Evolutionary conservation across 2,797 vertebrate species (phyloP), one percentile per base, ranked within the genome.

Genomic region (Spheniscus humboldti): DNA sequence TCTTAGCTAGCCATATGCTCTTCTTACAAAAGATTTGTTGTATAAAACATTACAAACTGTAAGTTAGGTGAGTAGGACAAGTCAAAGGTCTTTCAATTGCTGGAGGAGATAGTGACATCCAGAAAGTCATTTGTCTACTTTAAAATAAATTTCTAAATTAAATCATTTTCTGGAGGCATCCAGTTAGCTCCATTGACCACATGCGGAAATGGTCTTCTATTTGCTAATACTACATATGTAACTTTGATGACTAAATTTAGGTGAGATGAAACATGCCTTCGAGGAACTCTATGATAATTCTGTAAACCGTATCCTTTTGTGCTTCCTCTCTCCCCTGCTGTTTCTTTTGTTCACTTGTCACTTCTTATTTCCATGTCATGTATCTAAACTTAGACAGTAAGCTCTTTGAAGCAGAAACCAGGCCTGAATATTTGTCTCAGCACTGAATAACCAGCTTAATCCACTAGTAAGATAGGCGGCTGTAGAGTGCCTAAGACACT

Each of bases 281-380:
- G 2, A 88, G 72, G 88, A 96, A 80, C 10, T 57, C n/a, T 57
- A 20, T 41, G 37, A 31, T 88, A 85, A 77, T 90, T 88, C 87
- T 43, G 59, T 63, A 91, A 88, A 82, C 17, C 0, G 0, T n/a
- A 80, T 64, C 43, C 23, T 91, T 94, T 86, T 69, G 73, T 78
- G 47, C 27, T 74, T 19, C 18, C 13, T 66, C 20, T 80, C n/a
- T 85, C 41, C 14, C 48, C 60, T 72, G 41, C n/a, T 94, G 45
- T 68, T 91, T 94, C 76, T 91, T 92, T 82, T 94, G 48, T 92
- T 92, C 90, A 64, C 69, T 92, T 92, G 68, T 84, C 91, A 91
- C 18, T 91, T 90, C 74, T 92, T 39, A 86, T 96, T 95, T 95
- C 30, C 64, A 48, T 95, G 75, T 86, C 72, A 80, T 20, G 33